Conservation (phyloP, 2,888 invertebrate genomes). For the Sinohyriopsis cumingii region DNA sequence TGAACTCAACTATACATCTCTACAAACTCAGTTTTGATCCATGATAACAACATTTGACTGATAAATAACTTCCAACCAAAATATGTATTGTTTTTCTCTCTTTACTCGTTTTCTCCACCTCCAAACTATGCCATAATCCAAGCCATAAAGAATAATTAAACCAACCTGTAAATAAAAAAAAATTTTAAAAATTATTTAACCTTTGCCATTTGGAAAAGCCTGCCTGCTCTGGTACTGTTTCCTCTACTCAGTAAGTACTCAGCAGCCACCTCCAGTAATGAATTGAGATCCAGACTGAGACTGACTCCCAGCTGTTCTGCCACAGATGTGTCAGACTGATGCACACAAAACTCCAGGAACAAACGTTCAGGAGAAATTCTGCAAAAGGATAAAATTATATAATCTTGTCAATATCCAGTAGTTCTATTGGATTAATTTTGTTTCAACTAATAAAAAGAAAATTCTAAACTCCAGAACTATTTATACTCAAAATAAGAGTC, state of each 20-base stretch:
- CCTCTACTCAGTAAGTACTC: constrained; percentile 85
- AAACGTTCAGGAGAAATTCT: constrained; percentile 69
- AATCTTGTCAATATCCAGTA: not conserved
- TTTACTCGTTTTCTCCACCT: too few relatives aligned
- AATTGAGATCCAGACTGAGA: constrained; percentile 77
- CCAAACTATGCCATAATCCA: too few relatives aligned
- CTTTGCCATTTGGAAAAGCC: constrained; percentile 86
- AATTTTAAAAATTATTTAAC: constrained; percentile 68
- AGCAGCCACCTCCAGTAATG: constrained; percentile 84
- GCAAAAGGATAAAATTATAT: constrained; percentile 13
- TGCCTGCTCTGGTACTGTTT: constrained; percentile 83
- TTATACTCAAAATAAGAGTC: not conserved
- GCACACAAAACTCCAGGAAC: constrained; percentile 77
- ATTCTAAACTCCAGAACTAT: too few relatives aligned
- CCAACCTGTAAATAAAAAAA: too few relatives aligned
- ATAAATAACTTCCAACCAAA: too few relatives aligned
- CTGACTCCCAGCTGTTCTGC: constrained; percentile 77
- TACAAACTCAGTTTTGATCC: too few relatives aligned
- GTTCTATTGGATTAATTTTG: not conserved
- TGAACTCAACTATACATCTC: too few relatives aligned
- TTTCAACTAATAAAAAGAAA: not conserved
- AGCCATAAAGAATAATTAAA: too few relatives aligned
- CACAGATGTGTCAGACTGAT: constrained; percentile 75
- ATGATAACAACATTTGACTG: too few relatives aligned
- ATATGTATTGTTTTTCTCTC: too few relatives aligned